Conservation (phyloP, 2,113 vertebrate species). For the Burhinus bistriatus region DNA sequence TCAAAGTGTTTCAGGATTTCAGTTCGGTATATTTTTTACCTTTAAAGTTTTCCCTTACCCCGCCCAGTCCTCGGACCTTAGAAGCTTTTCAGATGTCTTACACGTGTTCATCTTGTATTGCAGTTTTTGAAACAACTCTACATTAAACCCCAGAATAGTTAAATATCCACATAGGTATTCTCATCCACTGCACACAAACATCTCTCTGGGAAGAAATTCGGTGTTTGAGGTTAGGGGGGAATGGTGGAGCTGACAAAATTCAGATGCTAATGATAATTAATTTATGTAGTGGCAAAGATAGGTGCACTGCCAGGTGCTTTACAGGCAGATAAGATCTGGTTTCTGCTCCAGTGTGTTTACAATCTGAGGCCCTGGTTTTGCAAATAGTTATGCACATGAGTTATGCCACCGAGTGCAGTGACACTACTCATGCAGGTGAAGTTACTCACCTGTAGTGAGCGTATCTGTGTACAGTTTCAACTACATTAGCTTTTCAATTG, state of each 20-base stretch:
- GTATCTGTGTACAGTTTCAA: conserved; percentile 19
- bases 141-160: not conserved
- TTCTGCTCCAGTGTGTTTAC: conserved; percentile 55
- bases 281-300: conserved; percentile 64
- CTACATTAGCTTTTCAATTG: conserved; percentile 15
- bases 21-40: conserved; percentile 6
- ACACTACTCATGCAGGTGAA: conserved; percentile 21
- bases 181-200: not conserved
- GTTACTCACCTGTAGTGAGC: conserved; percentile 44
- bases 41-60: not conserved
- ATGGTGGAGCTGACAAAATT: conserved; percentile 47
- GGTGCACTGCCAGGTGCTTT: conserved; percentile 54
- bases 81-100: not conserved
- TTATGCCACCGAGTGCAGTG: not conserved
- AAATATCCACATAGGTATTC: not conserved
- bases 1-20: conserved; percentile 56
- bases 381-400: conserved; percentile 22
- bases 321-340: conserved; percentile 60
- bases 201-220: not conserved
- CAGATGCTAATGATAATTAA: conserved; percentile 62
- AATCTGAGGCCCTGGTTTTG: conserved; percentile 11
- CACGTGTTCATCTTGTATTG: not conserved
- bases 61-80: not conserved
- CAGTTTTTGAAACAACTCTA: not conserved
- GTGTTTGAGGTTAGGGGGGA: not conserved